Evolutionary conservation across 2,113 vertebrate species (phyloP).

Genomic region (Origma solitaria): DNA sequence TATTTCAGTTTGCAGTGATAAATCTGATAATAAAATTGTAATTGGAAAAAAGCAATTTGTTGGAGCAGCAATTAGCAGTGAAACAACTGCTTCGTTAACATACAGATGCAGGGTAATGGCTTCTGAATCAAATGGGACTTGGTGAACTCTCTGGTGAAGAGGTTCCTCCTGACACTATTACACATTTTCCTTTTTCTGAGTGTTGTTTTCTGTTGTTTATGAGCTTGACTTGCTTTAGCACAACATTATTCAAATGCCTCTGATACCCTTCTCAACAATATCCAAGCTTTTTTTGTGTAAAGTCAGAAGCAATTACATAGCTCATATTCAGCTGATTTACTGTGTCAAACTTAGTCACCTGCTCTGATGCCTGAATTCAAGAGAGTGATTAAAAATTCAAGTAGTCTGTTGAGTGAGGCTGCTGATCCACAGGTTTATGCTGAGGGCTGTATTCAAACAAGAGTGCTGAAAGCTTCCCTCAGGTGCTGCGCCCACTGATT

Average conservation of each 20-base stretch:
- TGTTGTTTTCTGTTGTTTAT: not conserved
- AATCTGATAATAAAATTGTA: conserved; percentile 55
- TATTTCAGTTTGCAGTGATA: conserved; percentile 45
- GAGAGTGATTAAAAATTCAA: not conserved
- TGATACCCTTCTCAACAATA: not conserved
- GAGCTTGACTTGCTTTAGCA: conserved; percentile 18
- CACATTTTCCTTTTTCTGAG: not conserved
- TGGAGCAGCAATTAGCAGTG: conserved; percentile 41
- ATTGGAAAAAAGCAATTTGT: conserved; percentile 52
- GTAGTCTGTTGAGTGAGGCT: not conserved
- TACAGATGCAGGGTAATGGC: conserved; percentile 39
- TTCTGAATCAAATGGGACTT: conserved; percentile 4
- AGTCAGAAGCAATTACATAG: conserved; percentile 19
- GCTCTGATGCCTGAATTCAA: not conserved
- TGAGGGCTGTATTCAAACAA: not conserved
- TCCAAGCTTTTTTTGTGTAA: not conserved
- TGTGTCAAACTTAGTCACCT: not conserved
- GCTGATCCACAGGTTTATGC: not conserved
- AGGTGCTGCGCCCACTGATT: not conserved
- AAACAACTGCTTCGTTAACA: conserved; percentile 49
- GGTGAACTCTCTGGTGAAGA: conserved; percentile 2
- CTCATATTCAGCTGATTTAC: not conserved
- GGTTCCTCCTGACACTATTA: not conserved
- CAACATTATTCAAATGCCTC: not conserved
- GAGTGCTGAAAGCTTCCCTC: not conserved